phyloP scores from a whole-genome alignment of 2,113 vertebrate genomes.

The Nannobrachium achirus region DNA sequence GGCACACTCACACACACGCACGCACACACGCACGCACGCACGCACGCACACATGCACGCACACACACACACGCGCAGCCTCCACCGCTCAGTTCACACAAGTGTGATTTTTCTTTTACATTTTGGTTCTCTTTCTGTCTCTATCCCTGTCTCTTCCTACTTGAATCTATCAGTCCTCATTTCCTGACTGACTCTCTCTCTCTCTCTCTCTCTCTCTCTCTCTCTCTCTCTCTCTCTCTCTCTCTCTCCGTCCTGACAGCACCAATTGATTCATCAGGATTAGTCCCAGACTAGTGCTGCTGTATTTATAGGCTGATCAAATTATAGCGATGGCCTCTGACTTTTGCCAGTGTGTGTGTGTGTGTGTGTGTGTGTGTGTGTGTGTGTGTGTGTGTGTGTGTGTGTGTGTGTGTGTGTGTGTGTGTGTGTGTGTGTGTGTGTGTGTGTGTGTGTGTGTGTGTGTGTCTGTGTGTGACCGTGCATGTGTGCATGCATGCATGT shows the following conservation, averaged over 20 bases:
- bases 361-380: background rate
- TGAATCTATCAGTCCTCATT: background rate
- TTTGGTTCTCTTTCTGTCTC: background rate
- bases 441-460: background rate
- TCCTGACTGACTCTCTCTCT: background rate
- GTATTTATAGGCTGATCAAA: background rate
- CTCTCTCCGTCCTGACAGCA: too few species aligned
- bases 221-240: background rate
- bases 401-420: too few species aligned
- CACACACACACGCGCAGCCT: too few species aligned
- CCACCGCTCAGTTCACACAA: too few species aligned
- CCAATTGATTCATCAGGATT: too few species aligned
- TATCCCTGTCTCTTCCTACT: background rate
- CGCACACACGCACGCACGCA: too few species aligned
- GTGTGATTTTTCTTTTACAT: background rate
- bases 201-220: slow-evolving; percentile 7
- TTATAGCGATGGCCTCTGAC: background rate
- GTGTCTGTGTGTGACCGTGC: too few species aligned
- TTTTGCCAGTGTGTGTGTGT: slow-evolving; percentile 7
- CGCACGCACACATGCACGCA: too few species aligned
- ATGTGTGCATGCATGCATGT: too few species aligned
- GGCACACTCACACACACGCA: too few species aligned
- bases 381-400: too few species aligned
- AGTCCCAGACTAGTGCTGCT: background rate
- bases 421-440: background rate